Evolutionary conservation across 2,797 vertebrate genomes (phyloP).

Genomic region (Lagorchestes hirsutus): DNA sequence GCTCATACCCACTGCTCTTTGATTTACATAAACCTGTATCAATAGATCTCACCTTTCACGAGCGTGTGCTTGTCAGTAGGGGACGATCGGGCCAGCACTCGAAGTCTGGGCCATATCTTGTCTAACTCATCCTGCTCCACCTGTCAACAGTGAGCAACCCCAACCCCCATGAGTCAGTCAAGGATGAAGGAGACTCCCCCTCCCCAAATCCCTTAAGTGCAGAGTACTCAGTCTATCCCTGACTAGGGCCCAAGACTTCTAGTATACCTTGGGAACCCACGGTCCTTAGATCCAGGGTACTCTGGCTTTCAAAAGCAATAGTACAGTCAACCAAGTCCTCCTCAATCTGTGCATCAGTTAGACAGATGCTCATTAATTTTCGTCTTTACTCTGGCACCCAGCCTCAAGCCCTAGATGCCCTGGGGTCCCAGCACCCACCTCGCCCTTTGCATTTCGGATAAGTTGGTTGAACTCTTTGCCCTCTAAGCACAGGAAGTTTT

Average conservation of each 20-base stretch:
- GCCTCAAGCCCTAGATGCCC: not conserved
- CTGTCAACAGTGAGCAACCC: slow-evolving; percentile 82
- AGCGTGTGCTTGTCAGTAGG: slow-evolving; percentile 98
- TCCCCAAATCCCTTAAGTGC: not conserved
- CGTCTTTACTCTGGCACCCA: not conserved
- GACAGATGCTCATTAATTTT: not conserved
- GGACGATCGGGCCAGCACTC: slow-evolving; percentile 96
- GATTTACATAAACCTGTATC: not conserved
- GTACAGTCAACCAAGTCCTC: not conserved
- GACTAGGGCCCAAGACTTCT: not conserved
- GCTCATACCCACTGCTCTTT: not conserved
- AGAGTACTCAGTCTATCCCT: not conserved
- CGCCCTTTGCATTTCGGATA: slow-evolving; percentile 97
- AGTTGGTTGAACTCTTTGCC: slow-evolving; percentile 97
- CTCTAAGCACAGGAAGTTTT: slow-evolving; percentile 96
- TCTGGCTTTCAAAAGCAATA: not conserved
- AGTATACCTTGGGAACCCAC: not conserved
- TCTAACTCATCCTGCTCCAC: slow-evolving; percentile 98
- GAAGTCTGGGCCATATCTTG: slow-evolving; percentile 97
- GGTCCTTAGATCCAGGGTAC: accelerated
- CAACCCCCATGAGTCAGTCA: slow-evolving; percentile 3
- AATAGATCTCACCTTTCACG: slow-evolving; percentile 93
- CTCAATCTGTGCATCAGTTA: not conserved
- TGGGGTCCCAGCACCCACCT: slow-evolving; percentile 86
- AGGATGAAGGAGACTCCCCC: not conserved